These are phyloP conservation scores for Hozukius guyotensis DNA, from an alignment of 2,797 vertebrate genomes.

Conservation along the genomic window DNA sequence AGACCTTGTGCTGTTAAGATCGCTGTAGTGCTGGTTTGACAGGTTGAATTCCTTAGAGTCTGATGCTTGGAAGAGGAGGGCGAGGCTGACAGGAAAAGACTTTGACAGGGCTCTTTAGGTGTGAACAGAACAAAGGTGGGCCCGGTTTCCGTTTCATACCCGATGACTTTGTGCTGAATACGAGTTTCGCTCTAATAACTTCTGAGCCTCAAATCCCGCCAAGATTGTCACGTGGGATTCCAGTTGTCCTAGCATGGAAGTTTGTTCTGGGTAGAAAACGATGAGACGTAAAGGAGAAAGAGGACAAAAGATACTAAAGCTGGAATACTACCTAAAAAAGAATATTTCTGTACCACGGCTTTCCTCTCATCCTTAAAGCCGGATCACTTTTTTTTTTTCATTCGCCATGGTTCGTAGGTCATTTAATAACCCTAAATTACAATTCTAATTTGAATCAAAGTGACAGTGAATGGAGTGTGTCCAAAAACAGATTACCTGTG, in stretches of 20 bases:
- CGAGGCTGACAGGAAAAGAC: conserved; percentile 15
- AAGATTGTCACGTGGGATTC: conserved; percentile 51
- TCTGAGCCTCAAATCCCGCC: conserved; percentile 55
- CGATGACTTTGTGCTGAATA: conserved; percentile 48
- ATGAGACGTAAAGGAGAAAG: conserved; percentile 19
- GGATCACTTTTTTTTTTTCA: conserved; percentile 53
- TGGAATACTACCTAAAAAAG: conserved; percentile 41
- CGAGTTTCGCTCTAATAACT: conserved; percentile 54
- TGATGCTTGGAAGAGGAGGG: conserved; percentile 27
- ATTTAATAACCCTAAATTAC: conserved; percentile 72
- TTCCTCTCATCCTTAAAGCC: conserved; percentile 36
- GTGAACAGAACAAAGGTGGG: conserved; percentile 35
- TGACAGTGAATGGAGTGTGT: conserved; percentile 63
- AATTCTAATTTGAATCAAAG: conserved; percentile 68
- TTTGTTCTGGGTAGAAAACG: conserved; percentile 20
- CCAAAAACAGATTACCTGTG: conserved; percentile 56
- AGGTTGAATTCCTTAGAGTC: conserved; percentile 43
- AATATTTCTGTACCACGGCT: background rate
- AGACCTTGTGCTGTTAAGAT: conserved; percentile 23
- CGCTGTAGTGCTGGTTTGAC: conserved; percentile 25
- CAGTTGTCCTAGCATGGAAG: conserved; percentile 16
- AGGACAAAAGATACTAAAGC: conserved; percentile 27
- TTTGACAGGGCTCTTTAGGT: conserved; percentile 32
- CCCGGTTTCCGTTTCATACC: conserved; percentile 44
- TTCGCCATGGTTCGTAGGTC: conserved; percentile 59